Conservation (phyloP, 1,140 invertebrate species). For the Hydropsyche tenuis region DNA sequence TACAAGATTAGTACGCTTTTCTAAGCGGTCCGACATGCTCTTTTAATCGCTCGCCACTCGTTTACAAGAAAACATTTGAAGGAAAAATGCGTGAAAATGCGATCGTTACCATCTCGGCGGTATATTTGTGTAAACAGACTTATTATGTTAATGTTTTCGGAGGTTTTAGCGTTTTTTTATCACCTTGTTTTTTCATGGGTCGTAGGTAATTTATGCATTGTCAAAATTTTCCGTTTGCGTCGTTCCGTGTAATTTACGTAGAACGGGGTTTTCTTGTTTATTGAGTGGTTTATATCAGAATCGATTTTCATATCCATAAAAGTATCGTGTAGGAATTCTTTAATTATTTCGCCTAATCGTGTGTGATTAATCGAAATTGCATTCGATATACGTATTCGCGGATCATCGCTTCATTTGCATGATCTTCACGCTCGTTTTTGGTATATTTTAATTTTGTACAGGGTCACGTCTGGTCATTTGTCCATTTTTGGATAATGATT, state of each 20-base stretch:
- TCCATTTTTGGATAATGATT: too few species aligned
- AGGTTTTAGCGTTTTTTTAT: slow-evolving; percentile 22
- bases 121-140: slow-evolving; percentile 2
- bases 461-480: too few species aligned
- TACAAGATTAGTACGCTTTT: too few species aligned
- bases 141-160: slow-evolving; percentile 13
- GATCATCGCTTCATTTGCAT: background rate
- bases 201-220: slow-evolving; percentile 1
- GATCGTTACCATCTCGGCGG: too few species aligned
- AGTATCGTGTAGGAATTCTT: too few species aligned
- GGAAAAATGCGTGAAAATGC: too few species aligned
- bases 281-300: background rate
- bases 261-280: background rate
- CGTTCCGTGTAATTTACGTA: background rate
- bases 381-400: background rate
- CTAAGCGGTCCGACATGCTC: too few species aligned
- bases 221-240: slow-evolving; percentile 10
- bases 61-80: too few species aligned
- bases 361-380: background rate
- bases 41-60: too few species aligned
- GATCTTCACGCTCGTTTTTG: slow-evolving; percentile 17
- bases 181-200: slow-evolving; percentile 29
- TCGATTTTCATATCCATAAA: too few species aligned
- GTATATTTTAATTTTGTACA: too few species aligned
- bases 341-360: too few species aligned